Base-by-base conservation (phyloP, 2,888 invertebrate genomes). In the Parnassius mnemosyne region DNA sequence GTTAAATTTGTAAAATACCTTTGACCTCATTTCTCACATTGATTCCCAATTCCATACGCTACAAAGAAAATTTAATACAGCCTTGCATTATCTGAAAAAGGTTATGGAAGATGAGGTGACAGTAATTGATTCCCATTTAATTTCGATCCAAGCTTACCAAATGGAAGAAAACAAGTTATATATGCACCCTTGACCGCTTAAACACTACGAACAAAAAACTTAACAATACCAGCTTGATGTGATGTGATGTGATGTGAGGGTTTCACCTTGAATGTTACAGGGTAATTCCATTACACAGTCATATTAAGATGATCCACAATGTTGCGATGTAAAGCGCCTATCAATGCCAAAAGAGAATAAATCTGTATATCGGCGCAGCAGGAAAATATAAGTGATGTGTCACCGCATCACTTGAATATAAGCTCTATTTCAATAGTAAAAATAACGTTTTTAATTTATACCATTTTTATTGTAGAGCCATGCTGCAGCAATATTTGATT, bases 161-260 rank as follows among this genome's bases (percentile, higher is more conserved):
- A 46, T 9, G 11, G 43, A 46, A 60, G 13, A 60, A 60, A 34
- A 60, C 49, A 54, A 47, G 49, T 49, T 42, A 25, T 20, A 50
- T 60, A 60, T 46, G 11, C 55, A 50, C 9, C 54, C 53, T 54
- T 54, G 54, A 49, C 54, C 43, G 20, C 43, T 43, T 12, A 12
- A 3, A 12, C 10, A 12, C n/a, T 44, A 58, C 44, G 34, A 50
- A 57, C 52, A 43, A 46, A 46, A 42, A 47, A 13, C 52, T 44
- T 42, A 60, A 50, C 49, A 55, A 60, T 60, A 54, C 53, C 10
- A 44, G 34, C 51, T 51, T 51, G 44, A 52, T 46, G 55, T 43
- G 7, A 42, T 10, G 43, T 51, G 44, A 52, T 46, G 55, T 43
- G 7, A 42, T 10, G 43, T 47, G 13, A 13, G 20, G 42, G 25